Evolutionary conservation across 2,797 vertebrate species (phyloP), one percentile per base, ranked within the genome.

Genomic region (Leptodactylus fallax): DNA sequence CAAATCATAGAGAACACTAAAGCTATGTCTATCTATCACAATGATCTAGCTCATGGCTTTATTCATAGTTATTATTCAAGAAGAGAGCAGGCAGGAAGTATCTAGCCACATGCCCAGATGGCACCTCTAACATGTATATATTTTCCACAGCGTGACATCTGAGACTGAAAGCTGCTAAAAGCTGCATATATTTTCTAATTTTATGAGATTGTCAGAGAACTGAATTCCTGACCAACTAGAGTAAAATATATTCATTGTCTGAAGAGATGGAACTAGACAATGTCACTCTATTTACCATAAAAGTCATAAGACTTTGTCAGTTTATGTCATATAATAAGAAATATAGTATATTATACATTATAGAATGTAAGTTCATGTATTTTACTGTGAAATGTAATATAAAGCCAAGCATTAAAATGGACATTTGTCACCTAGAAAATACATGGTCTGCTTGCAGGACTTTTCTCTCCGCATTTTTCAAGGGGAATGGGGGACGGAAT

Each of bases 91-190:
- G 63, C 88, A 78, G 71, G 60, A 58, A 89, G 71, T 45, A 89
- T 78, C 53, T 49, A 86, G 69, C 85, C 80, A 83, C 72, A 89
- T 86, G 88, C 79, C 69, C 85, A 89, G 84, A 89, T 89, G 88
- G 88, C 77, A 83, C 36, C 65, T 85, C 63, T 86, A 53, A 72
- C 36, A 71, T 67, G 69, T 79, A 86, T 86, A 86, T 79, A 83
- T 86, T 89, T 89, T 89, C 79, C 85, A 77, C 84, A 89, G 88
- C 88, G 83, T 89, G 88, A 86, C 61, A 83, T 86, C 55, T 36
- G n/a, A 89, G 85, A 86, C 61, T 47, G 27, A 76, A 81, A 86
- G 84, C 83, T 86, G 88, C 21, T 85, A 85, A 63, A 85, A 63
- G 56, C 79, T 82, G 49, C 67, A 69, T 82, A 81, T 23, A 82